A percentile compares a stretch with the other conserved stretches of the same genome.
Evolutionary conservation across 1,140 invertebrate genomes (phyloP).

Genomic region (Hestina assimilis): DNA sequence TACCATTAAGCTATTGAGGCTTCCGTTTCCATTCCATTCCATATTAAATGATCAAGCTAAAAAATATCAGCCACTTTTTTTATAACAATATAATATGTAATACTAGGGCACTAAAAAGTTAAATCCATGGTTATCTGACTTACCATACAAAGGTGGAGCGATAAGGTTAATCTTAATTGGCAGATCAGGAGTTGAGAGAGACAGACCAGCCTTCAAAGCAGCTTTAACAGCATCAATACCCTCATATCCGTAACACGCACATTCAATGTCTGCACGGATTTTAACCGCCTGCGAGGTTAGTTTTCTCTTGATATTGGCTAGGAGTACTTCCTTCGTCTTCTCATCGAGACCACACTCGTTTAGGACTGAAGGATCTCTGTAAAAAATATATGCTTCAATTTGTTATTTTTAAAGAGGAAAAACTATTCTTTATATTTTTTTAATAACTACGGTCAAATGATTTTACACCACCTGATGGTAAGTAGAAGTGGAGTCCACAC

Average conservation of each 20-base stretch:
- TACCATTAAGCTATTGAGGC: no score
- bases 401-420: not conserved
- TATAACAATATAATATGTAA: not conserved
- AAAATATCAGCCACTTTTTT: no score
- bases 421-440: no score
- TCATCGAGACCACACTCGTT: constrained; percentile 98
- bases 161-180: constrained; percentile 99
- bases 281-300: constrained; percentile 99
- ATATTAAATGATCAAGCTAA: no score
- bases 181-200: constrained; percentile 94
- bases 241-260: constrained; percentile 98
- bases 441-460: no score
- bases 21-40: no score
- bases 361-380: constrained; percentile 93
- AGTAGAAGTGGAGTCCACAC: no score
- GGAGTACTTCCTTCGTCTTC: constrained; percentile 93
- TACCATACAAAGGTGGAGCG: constrained; percentile 97
- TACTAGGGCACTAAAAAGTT: not conserved
- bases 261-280: constrained; percentile 98
- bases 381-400: constrained; percentile 36
- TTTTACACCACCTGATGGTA: no score
- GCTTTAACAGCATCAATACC: constrained; percentile 99
- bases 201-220: constrained; percentile 94
- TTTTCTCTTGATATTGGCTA: constrained; percentile 97
- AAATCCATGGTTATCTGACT: constrained; percentile 25